A percentile compares a stretch with the other conserved stretches of the same genome.
phyloP scores from a whole-genome alignment of 2,113 vertebrate genomes.

The Agelaius tricolor region DNA sequence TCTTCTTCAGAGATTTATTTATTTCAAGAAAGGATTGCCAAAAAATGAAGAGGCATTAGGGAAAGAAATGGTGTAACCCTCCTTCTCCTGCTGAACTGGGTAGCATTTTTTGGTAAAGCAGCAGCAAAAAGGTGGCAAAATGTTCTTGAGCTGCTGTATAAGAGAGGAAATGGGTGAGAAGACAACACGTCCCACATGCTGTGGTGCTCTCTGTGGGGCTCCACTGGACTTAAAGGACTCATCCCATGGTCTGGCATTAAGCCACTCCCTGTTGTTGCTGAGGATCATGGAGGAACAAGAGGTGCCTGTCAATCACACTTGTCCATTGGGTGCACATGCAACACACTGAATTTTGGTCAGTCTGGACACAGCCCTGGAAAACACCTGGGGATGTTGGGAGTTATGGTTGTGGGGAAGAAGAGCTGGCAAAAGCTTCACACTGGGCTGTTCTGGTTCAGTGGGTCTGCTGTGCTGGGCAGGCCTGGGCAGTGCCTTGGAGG shows the following conservation, averaged over 20 bases:
- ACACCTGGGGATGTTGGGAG: accelerated
- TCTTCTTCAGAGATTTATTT: neutral
- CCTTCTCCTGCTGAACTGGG: neutral
- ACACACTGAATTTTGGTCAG: accelerated
- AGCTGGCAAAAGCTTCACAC: accelerated
- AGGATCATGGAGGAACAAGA: neutral
- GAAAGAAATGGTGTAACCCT: neutral
- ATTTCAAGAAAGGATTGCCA: neutral
- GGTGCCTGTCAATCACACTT: neutral
- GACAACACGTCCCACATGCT: neutral
- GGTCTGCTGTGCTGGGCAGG: neutral
- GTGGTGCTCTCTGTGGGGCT: neutral
- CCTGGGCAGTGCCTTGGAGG: neutral
- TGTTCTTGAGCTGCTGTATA: neutral
- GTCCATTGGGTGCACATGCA: neutral
- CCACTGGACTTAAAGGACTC: neutral
- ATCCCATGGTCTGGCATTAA: neutral
- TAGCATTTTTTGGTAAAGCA: neutral
- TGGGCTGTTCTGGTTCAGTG: neutral
- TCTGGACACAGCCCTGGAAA: neutral
- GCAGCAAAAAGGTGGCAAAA: neutral
- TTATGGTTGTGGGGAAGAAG: accelerated
- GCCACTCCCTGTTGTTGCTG: neutral
- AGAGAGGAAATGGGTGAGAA: neutral
- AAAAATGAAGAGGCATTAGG: neutral